phyloP scores from a whole-genome alignment of 2,113 vertebrate species.

The Crotalus helleri region DNA sequence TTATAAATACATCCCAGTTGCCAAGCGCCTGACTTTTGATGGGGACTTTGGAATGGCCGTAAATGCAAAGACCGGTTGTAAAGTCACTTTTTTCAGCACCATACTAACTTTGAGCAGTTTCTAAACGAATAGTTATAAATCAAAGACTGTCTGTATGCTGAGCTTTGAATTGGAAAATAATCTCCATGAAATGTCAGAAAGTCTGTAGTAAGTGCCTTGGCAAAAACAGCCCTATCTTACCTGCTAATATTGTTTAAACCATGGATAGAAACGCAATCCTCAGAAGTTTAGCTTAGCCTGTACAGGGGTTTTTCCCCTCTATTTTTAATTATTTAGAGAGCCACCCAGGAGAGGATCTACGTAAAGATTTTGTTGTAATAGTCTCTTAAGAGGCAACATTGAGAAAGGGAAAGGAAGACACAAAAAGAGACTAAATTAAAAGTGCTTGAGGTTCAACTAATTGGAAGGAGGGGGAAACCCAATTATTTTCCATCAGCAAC shows the following conservation, averaged over 20 bases:
- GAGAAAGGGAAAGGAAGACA: background rate
- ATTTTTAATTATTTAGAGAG: background rate
- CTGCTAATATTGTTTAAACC: background rate
- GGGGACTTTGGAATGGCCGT: too few relatives aligned
- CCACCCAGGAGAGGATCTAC: background rate
- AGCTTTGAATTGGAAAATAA: background rate
- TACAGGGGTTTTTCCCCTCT: background rate
- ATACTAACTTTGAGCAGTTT: background rate
- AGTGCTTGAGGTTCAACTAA: conserved; percentile 10
- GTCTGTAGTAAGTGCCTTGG: background rate
- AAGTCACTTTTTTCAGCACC: background rate
- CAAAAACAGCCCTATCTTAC: background rate
- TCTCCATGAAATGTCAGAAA: background rate
- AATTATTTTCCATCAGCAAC: conserved; percentile 20
- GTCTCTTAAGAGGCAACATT: background rate
- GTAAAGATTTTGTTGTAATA: background rate
- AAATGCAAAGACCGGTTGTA: background rate
- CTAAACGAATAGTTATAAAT: background rate
- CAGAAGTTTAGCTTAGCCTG: background rate
- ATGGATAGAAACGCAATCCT: background rate
- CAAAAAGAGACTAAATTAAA: background rate
- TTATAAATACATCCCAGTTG: background rate
- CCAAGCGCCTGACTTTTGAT: too few relatives aligned
- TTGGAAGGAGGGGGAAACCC: conserved; percentile 9
- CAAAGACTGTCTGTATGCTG: background rate